Evolutionary conservation across 2,888 invertebrate genomes (phyloP).

Genomic region (Drosophila meridionalis): DNA sequence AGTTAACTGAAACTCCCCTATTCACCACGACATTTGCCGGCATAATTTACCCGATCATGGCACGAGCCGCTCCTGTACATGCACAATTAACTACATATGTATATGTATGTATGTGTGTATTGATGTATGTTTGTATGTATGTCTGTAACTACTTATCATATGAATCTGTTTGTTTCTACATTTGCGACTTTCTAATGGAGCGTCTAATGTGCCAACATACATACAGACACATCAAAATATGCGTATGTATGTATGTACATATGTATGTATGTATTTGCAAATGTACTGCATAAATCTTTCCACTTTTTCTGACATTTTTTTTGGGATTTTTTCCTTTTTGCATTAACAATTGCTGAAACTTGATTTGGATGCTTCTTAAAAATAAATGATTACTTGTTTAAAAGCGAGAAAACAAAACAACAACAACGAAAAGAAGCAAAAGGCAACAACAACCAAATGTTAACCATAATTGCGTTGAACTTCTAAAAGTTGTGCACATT

Average conservation of each 20-base stretch:
- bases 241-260: background rate
- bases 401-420: conserved; percentile 26
- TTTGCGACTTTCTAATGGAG: conserved; percentile 71
- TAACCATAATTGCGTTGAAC: conserved; percentile 63
- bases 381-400: conserved; percentile 76
- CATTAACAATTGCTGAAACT: conserved; percentile 74
- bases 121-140: background rate
- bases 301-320: conserved; percentile 52
- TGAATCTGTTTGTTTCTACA: conserved; percentile 59
- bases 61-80: conserved; percentile 19
- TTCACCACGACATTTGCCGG: background rate
- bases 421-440: conserved; percentile 26
- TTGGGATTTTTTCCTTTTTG: conserved; percentile 30
- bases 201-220: conserved; percentile 49
- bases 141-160: conserved; percentile 48
- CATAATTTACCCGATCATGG: background rate
- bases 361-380: conserved; percentile 75
- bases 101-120: background rate
- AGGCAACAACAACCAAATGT: conserved; percentile 33
- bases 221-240: background rate
- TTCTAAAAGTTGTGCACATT: conserved; percentile 61
- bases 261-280: conserved; percentile 6
- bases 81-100: conserved; percentile 5
- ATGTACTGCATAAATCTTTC: conserved; percentile 59
- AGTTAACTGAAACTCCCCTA: background rate